phyloP scores from a whole-genome alignment of 2,113 vertebrate genomes.

The Pteronura brasiliensis region DNA sequence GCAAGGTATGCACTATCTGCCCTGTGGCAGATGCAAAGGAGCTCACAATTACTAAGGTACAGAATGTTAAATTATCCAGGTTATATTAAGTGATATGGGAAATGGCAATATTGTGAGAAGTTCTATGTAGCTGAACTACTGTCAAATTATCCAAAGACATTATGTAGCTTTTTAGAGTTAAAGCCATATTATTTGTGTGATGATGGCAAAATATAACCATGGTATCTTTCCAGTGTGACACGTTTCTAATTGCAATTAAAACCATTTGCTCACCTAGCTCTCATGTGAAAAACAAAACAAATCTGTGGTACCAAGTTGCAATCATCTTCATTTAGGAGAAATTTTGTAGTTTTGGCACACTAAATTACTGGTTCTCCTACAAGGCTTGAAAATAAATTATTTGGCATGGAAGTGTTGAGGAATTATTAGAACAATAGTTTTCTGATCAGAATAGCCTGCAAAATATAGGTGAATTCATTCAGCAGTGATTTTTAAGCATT shows the following conservation, averaged over 20 bases:
- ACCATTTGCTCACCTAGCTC: background rate
- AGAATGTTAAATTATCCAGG: constrained; percentile 16
- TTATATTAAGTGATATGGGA: constrained; percentile 3
- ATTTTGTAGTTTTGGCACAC: background rate
- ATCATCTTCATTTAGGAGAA: background rate
- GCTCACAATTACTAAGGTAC: background rate
- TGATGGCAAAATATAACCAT: background rate
- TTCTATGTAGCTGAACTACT: background rate
- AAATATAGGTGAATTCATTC: background rate
- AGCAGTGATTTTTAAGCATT: background rate
- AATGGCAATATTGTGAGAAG: background rate
- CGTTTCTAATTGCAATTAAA: constrained; percentile 24
- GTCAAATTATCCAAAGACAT: background rate
- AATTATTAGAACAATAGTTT: background rate
- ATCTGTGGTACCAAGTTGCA: background rate
- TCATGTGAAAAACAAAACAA: background rate
- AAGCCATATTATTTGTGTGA: constrained; percentile 22
- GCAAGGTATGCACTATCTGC: background rate
- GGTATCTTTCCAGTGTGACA: constrained; percentile 18
- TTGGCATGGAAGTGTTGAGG: background rate
- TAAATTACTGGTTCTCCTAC: background rate
- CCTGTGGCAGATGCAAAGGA: background rate
- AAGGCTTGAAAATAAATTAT: background rate
- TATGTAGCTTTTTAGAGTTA: background rate
- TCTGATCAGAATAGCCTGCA: background rate